Percentiles rank a stretch among this genome's conserved stretches.
These are phyloP conservation scores for Sericinus montela DNA, from an alignment of 2,888 invertebrate genomes.

Conservation along the genomic window DNA sequence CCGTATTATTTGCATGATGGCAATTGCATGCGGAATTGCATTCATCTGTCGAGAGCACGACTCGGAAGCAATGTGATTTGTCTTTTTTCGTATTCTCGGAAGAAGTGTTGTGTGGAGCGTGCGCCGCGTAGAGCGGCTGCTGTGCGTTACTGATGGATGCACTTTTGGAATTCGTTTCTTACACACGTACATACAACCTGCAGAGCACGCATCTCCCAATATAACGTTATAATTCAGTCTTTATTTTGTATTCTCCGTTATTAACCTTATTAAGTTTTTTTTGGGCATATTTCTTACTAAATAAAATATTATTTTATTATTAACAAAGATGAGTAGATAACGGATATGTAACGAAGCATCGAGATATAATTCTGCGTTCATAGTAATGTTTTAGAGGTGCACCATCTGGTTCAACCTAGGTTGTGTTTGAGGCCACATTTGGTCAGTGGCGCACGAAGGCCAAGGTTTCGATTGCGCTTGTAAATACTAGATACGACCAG, in stretches of 20 bases:
- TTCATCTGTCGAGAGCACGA: conserved; percentile 1
- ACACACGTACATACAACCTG: conserved; percentile 19
- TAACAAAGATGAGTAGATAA: too few relatives aligned
- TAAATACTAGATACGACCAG: conserved; percentile 33
- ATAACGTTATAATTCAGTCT: conserved; percentile 1
- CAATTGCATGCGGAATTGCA: neutral
- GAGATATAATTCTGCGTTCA: too few relatives aligned
- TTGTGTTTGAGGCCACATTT: conserved; percentile 58
- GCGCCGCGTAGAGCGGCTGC: conserved; percentile 18
- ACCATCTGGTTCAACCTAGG: conserved; percentile 52
- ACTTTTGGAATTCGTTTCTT: conserved; percentile 34
- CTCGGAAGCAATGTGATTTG: conserved; percentile 11
- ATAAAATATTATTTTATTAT: too few relatives aligned
- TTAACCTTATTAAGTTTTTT: neutral
- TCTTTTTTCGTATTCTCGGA: conserved; percentile 35
- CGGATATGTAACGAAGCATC: too few relatives aligned
- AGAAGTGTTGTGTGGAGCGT: conserved; percentile 46
- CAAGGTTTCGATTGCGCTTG: conserved; percentile 60
- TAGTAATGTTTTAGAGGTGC: too few relatives aligned
- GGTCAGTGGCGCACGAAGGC: conserved; percentile 66
- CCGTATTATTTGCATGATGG: neutral
- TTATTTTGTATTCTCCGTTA: neutral
- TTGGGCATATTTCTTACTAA: too few relatives aligned
- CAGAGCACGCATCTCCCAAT: conserved; percentile 20
- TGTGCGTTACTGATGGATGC: conserved; percentile 30